Percentiles rank a stretch among this genome's conserved stretches.
phyloP scores from a whole-genome alignment of 2,113 vertebrate genomes.

The Stigmatopora argus region DNA sequence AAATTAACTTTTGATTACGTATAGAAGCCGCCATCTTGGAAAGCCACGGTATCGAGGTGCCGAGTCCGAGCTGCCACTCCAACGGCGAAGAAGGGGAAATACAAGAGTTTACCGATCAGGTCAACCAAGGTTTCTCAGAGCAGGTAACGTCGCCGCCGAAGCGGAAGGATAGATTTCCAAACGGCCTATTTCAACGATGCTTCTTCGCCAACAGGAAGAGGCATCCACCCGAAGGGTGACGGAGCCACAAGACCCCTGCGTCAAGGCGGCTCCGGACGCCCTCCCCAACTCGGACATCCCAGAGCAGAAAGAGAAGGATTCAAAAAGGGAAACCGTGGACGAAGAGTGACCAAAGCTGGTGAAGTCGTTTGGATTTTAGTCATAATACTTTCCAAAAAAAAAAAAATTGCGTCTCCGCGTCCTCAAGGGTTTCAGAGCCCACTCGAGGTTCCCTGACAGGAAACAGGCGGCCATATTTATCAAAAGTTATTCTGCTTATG shows the following conservation, averaged over 20 bases:
- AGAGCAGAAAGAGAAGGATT: conserved; percentile 64
- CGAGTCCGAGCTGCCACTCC: conserved; percentile 76
- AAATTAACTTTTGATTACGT: conserved; percentile 1
- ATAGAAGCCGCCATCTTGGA: conserved; percentile 79
- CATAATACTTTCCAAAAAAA: conserved; percentile 39
- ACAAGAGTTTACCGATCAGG: conserved; percentile 73
- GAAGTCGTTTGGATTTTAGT: conserved; percentile 31
- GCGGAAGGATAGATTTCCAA: no score
- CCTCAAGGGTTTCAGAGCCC: conserved; percentile 36
- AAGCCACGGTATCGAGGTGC: conserved; percentile 78
- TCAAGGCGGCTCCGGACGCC: conserved; percentile 53
- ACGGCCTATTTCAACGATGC: no score
- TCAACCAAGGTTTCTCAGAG: conserved; percentile 62
- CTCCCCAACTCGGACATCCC: conserved; percentile 59
- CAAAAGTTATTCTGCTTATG: conserved; percentile 76
- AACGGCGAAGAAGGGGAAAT: conserved; percentile 75
- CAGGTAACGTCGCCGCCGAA: conserved; percentile 35
- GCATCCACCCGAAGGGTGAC: conserved; percentile 61
- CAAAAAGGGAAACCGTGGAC: conserved; percentile 71
- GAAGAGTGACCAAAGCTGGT: conserved; percentile 65
- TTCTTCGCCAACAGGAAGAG: conserved; percentile 63
- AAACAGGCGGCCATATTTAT: conserved; percentile 73
- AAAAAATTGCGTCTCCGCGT: conserved; percentile 23
- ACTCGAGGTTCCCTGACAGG: conserved; percentile 60
- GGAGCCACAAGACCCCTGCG: conserved; percentile 61